These are phyloP conservation scores for Gymnocephalus cernua DNA, from an alignment of 2,113 vertebrate genomes.

Conservation along the genomic window DNA sequence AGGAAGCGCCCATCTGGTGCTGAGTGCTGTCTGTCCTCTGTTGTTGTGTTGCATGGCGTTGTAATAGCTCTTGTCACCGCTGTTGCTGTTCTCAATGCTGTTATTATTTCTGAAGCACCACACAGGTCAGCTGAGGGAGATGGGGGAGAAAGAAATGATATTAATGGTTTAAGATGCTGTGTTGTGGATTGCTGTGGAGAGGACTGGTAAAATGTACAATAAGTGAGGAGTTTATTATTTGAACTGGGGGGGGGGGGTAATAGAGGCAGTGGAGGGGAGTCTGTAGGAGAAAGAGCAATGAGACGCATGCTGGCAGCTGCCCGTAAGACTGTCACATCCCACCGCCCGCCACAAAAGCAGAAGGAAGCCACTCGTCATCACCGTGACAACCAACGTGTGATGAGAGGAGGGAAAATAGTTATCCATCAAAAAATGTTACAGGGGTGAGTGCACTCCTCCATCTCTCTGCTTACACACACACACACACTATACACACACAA, in stretches of 20 bases:
- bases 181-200: conserved; percentile 1
- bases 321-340: conserved; percentile 61
- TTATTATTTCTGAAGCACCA: conserved; percentile 57
- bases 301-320: conserved; percentile 60
- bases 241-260: not conserved
- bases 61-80: conserved; percentile 64
- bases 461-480: conserved; percentile 24
- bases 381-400: conserved; percentile 68
- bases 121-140: conserved; percentile 28
- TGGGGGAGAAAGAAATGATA: not conserved
- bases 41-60: conserved; percentile 47
- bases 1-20: conserved; percentile 77
- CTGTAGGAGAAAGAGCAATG: conserved; percentile 24
- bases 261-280: not conserved
- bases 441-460: conserved; percentile 57
- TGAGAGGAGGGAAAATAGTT: conserved; percentile 67
- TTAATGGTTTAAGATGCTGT: conserved; percentile 43
- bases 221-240: conserved; percentile 43
- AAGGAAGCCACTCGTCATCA: conserved; percentile 77
- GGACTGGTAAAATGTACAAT: conserved; percentile 20
- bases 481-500: conserved; percentile 41
- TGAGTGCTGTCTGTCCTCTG: conserved; percentile 61
- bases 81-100: conserved; percentile 35
- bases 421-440: conserved; percentile 75
- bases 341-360: conserved; percentile 68